Evolutionary conservation across 2,888 invertebrate genomes (phyloP).

Genomic region (Acronicta aceris): DNA sequence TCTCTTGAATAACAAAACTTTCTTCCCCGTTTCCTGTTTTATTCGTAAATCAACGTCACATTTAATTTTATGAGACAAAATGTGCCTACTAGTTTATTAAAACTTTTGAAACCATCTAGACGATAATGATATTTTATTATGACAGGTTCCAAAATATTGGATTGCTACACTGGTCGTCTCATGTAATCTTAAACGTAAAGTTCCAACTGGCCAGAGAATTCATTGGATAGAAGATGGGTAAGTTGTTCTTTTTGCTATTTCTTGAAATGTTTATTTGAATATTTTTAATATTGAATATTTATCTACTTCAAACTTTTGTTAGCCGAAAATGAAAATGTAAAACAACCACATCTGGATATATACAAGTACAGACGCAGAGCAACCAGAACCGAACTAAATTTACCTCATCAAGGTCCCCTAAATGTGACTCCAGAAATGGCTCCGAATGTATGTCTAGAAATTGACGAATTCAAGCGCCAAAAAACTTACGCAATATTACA

Average conservation of each 20-base stretch:
- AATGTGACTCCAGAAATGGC: conserved; percentile 11
- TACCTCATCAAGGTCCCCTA: not conserved
- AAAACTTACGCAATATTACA: conserved; percentile 82
- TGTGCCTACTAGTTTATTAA: conserved; percentile 57
- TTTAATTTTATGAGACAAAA: conserved; percentile 30
- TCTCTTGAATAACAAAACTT: conserved; percentile 6
- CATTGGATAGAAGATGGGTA: conserved; percentile 41
- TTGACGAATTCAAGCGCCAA: conserved; percentile 66
- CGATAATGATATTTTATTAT: conserved; percentile 41
- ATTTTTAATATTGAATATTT: not conserved
- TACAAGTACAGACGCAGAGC: conserved; percentile 73
- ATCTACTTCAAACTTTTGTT: conserved; percentile 13
- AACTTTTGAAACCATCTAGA: conserved; percentile 55
- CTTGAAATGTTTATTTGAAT: not conserved
- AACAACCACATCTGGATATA: conserved; percentile 63
- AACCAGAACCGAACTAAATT: conserved; percentile 58
- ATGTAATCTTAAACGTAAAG: conserved; percentile 19
- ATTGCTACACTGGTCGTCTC: conserved; percentile 25
- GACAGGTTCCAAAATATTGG: conserved; percentile 39
- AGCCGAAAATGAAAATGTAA: conserved; percentile 54
- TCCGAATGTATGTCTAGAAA: conserved; percentile 61
- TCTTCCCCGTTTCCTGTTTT: conserved; percentile 27
- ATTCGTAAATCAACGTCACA: conserved; percentile 33
- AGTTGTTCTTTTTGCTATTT: conserved; percentile 15
- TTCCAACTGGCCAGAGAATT: conserved; percentile 10